Evolutionary conservation across 2,888 invertebrate genomes (phyloP).

Genomic region (Drosophila macrospina): DNA sequence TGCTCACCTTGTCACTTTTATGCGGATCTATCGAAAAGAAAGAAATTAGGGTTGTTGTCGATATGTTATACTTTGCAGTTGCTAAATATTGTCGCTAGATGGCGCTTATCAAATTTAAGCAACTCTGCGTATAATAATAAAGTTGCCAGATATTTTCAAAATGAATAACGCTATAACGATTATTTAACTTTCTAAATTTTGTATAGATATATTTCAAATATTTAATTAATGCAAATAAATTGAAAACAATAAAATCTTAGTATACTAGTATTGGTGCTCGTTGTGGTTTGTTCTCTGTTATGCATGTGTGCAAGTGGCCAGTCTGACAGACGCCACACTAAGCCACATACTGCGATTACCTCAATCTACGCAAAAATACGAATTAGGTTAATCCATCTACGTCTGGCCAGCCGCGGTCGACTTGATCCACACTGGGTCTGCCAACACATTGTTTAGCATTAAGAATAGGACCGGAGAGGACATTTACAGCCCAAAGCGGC

Average conservation of each 20-base stretch:
- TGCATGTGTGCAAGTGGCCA: slow-evolving; percentile 38
- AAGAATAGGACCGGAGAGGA: slow-evolving; percentile 18
- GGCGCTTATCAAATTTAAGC: slow-evolving; percentile 20
- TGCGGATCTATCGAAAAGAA: slow-evolving; percentile 84
- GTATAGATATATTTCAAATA: neutral
- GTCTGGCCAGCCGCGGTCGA: slow-evolving; percentile 44
- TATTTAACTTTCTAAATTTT: slow-evolving; percentile 6
- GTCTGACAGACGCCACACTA: slow-evolving; percentile 69
- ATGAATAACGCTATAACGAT: neutral
- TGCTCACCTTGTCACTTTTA: slow-evolving; percentile 83
- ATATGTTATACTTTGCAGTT: slow-evolving; percentile 21
- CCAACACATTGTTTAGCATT: slow-evolving; percentile 21
- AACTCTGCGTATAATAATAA: slow-evolving; percentile 6
- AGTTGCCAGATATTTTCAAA: slow-evolving; percentile 32
- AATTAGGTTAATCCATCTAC: slow-evolving; percentile 57
- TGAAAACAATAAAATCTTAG: no score
- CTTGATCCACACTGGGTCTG: slow-evolving; percentile 49
- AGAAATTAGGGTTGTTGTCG: slow-evolving; percentile 66
- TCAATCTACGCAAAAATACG: slow-evolving; percentile 63
- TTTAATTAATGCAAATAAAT: neutral
- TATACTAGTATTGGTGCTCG: no score
- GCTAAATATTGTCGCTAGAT: slow-evolving; percentile 9
- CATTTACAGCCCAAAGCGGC: slow-evolving; percentile 46
- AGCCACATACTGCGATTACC: slow-evolving; percentile 56
- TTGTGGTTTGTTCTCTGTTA: no score